A percentile compares a stretch with the other conserved stretches of the same genome.
phyloP scores from a whole-genome alignment of 2,113 vertebrate species.

The Gymnogyps californianus region DNA sequence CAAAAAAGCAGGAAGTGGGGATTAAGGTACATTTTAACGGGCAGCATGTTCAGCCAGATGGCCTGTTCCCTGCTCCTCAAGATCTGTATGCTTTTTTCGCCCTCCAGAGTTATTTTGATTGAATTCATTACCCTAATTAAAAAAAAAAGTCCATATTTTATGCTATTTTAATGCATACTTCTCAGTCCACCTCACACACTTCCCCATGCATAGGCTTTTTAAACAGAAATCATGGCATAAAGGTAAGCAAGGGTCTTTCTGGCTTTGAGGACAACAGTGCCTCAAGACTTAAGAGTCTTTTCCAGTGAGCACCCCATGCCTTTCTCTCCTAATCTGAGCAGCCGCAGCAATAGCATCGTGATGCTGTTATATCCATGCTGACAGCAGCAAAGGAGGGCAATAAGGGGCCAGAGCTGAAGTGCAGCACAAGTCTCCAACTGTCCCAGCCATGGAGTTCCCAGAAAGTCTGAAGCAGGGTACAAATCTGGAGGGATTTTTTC shows the following conservation, averaged over 20 bases:
- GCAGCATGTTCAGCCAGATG: constrained; percentile 52
- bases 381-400: background rate
- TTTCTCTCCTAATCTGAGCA: background rate
- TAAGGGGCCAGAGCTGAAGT: background rate
- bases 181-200: background rate
- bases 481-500: background rate
- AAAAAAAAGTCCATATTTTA: background rate
- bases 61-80: constrained; percentile 18
- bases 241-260: background rate
- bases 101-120: constrained; percentile 18
- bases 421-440: background rate
- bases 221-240: background rate
- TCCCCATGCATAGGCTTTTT: background rate
- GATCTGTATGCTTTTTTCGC: background rate
- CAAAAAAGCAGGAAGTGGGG: constrained; percentile 51
- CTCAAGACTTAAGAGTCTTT: background rate
- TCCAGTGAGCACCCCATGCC: background rate
- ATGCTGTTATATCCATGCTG: background rate
- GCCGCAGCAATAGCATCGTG: background rate
- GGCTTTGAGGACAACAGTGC: background rate
- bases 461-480: background rate
- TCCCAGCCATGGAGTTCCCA: background rate
- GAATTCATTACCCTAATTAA: background rate
- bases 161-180: background rate
- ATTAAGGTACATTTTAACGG: constrained; percentile 63